Evolutionary conservation across 64 coral and sea anemone species (phyloP), one percentile per base, ranked within the genome.

Genomic region (Pocillopora damicornis): DNA sequence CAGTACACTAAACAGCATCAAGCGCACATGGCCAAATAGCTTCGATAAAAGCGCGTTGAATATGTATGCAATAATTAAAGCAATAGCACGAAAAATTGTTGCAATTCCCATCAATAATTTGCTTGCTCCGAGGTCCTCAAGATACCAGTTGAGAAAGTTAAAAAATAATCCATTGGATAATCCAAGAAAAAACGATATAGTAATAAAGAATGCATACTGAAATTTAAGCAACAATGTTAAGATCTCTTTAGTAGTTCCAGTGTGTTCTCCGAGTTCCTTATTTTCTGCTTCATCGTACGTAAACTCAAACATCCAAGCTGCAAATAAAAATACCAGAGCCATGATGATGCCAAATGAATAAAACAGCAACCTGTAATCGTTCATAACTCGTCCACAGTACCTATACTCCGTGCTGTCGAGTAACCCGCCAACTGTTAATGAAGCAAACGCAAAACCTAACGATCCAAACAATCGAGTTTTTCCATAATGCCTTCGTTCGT

Each of bases 111-210:
- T 98, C 14, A 98, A 66, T 11, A 83, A 59, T 76, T 98, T 98
- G 20, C 86, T 84, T 12, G 90, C 96, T 13, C 96, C 96, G n/a
- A 98, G 88, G 36, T 98, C 96, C 58, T 98, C 96, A 7, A 98
- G 83, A 34, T 90, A 95, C 93, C 96, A 98, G 74, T 98, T 98
- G 16, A 98, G 72, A 59, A 98, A 98, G 51, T 94, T 95, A 74
- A 92, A 92, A 76, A 95, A 86, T 57, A 88, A 58, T 35, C 96
- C 96, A 88, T 95, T 95, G 13, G 90, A 90, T 17, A 98, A 87
- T 8, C 96, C 96, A 16, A 98, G 87, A 77, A 92, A 98, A 83
- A 93, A 98, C 36, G 88, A 91, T 22, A 92, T 89, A 16, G 79
- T 81, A 11, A 95, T 74, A 76, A 95, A 98, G 18, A 92, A 90